phyloP scores from a whole-genome alignment of 2,113 vertebrate genomes.

The Nyctereutes procyonoides region DNA sequence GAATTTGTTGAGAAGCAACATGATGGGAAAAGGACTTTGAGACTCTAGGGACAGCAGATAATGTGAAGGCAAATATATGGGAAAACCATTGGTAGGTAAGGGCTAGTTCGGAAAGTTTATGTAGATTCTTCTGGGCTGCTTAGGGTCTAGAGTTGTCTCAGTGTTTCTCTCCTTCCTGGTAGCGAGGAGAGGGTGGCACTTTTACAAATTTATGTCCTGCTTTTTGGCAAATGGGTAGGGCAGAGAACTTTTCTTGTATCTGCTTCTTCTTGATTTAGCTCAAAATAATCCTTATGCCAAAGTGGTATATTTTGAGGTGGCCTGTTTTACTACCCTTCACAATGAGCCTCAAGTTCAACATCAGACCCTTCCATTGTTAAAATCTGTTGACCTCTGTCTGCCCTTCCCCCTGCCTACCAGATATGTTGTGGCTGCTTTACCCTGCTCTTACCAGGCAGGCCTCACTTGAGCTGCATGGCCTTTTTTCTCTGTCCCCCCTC shows the following conservation, averaged over 20 bases:
- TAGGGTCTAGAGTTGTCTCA: neutral
- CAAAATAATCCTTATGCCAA: neutral
- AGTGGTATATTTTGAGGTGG: neutral
- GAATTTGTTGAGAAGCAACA: neutral
- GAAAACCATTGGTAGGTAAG: neutral
- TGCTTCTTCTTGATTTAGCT: neutral
- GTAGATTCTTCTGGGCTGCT: neutral
- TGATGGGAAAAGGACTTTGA: neutral
- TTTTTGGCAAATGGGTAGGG: conserved; percentile 5
- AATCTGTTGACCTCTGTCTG: neutral
- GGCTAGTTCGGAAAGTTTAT: neutral
- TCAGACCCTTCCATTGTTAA: neutral
- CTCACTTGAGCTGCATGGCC: neutral
- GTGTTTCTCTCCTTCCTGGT: neutral
- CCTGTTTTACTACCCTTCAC: neutral
- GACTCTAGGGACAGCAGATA: neutral
- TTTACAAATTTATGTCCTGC: neutral
- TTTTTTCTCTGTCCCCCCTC: neutral
- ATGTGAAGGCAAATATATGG: neutral
- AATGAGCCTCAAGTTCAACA: neutral
- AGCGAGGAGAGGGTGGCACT: neutral
- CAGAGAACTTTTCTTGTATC: neutral
- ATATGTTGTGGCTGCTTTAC: neutral
- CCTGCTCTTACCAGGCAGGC: neutral
- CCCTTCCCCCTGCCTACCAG: no score